phyloP scores from a whole-genome alignment of 2,888 invertebrate genomes.

The Allolobophora icterica region DNA sequence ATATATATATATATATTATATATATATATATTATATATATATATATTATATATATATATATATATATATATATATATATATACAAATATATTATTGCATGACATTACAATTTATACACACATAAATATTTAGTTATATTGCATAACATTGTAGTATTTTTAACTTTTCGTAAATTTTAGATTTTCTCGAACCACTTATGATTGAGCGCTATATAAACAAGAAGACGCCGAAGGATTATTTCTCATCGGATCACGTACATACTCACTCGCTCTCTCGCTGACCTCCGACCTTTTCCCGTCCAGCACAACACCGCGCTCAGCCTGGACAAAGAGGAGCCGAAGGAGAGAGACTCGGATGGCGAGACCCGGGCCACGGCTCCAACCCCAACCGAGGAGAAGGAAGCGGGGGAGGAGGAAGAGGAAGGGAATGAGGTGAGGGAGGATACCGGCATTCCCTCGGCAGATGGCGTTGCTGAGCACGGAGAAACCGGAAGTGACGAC shows the following conservation, averaged over 20 bases:
- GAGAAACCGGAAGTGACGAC: neutral
- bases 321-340: slow-evolving; percentile 26
- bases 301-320: neutral
- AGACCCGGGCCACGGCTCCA: neutral
- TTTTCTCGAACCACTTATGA: neutral
- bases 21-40: too few species aligned
- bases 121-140: neutral
- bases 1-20: too few species aligned
- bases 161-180: neutral
- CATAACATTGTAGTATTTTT: neutral
- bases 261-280: neutral
- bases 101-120: too few species aligned
- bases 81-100: too few species aligned
- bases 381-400: neutral
- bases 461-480: neutral
- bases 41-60: too few species aligned
- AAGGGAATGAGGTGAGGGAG: neutral
- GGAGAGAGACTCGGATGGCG: neutral
- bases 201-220: neutral
- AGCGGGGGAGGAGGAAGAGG: neutral
- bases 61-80: too few species aligned
- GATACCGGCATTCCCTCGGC: neutral
- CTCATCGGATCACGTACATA: neutral
- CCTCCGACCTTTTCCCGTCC: neutral
- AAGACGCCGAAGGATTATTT: neutral